phyloP scores from a whole-genome alignment of 2,797 vertebrate species.

The Chromis chromis region DNA sequence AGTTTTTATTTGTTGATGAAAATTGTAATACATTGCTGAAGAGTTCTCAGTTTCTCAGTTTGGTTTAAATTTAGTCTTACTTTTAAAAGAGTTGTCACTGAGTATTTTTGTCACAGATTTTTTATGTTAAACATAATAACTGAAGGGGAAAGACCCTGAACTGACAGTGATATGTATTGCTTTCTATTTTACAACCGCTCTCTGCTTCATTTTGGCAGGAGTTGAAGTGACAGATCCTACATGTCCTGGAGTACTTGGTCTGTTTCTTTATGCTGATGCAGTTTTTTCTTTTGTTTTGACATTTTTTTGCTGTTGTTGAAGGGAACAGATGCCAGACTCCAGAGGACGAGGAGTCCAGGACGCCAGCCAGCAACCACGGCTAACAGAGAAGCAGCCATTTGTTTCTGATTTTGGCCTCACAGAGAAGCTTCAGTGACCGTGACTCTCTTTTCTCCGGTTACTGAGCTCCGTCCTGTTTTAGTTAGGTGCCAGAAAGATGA shows the following conservation, averaged over 20 bases:
- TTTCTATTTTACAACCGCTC: too few species aligned
- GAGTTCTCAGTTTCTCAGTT: too few species aligned
- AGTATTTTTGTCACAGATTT: too few species aligned
- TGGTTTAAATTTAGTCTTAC: too few species aligned
- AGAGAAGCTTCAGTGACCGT: constrained; percentile 41
- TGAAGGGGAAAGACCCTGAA: too few species aligned
- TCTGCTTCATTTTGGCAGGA: background rate
- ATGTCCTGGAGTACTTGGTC: too few species aligned
- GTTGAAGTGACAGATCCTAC: background rate
- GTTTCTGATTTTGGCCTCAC: constrained; percentile 66
- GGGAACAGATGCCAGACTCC: constrained; percentile 28
- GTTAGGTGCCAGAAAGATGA: constrained; percentile 60
- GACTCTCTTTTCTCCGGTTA: constrained; percentile 67
- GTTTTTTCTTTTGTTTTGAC: constrained; percentile 18
- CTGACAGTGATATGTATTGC: too few species aligned
- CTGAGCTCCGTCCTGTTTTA: constrained; percentile 56
- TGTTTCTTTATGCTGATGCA: constrained; percentile 36
- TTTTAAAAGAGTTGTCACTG: too few species aligned
- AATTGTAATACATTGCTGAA: too few species aligned
- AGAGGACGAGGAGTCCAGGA: constrained; percentile 53
- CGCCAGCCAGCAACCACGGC: constrained; percentile 26
- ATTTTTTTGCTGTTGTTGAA: constrained; percentile 17
- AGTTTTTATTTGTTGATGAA: too few species aligned
- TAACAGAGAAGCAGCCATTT: constrained; percentile 62
- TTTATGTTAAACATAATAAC: too few species aligned